phyloP scores from a whole-genome alignment of 2,113 vertebrate genomes.

The Anhinga anhinga region DNA sequence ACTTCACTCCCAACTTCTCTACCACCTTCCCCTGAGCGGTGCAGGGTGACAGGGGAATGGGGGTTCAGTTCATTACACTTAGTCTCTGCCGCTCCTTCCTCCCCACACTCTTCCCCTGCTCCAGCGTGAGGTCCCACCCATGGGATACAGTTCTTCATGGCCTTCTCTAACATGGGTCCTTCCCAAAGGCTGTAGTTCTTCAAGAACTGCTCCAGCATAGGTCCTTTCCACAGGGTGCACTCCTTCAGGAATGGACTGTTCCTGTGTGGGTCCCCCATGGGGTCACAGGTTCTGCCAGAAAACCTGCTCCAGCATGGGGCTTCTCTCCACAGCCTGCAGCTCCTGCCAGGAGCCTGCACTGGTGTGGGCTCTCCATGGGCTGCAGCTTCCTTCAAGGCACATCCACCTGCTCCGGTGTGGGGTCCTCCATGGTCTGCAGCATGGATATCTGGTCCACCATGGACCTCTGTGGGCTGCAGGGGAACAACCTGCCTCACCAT shows the following conservation, averaged over 20 bases:
- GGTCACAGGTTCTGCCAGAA: background rate
- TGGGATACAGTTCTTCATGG: background rate
- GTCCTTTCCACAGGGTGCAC: background rate
- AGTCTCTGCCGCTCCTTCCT: background rate
- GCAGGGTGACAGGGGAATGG: accelerated
- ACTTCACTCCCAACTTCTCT: background rate
- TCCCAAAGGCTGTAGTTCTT: background rate
- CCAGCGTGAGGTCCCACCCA: background rate
- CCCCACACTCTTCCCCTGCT: background rate
- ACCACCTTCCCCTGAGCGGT: accelerated
- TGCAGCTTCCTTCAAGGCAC: background rate
- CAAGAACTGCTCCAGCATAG: background rate
- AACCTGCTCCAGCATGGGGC: background rate
- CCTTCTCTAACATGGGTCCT: accelerated
- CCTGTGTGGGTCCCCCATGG: background rate
- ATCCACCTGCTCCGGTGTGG: accelerated
- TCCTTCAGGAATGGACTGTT: background rate
- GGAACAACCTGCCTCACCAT: background rate
- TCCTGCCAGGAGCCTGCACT: background rate
- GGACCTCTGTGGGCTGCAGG: background rate
- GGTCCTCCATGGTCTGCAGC: accelerated
- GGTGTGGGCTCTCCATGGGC: too few relatives aligned
- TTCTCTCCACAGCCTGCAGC: background rate
- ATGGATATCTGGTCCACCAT: background rate
- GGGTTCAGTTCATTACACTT: background rate